Base-by-base conservation (phyloP, 2,113 vertebrate genomes). In the Cebus imitator region DNA sequence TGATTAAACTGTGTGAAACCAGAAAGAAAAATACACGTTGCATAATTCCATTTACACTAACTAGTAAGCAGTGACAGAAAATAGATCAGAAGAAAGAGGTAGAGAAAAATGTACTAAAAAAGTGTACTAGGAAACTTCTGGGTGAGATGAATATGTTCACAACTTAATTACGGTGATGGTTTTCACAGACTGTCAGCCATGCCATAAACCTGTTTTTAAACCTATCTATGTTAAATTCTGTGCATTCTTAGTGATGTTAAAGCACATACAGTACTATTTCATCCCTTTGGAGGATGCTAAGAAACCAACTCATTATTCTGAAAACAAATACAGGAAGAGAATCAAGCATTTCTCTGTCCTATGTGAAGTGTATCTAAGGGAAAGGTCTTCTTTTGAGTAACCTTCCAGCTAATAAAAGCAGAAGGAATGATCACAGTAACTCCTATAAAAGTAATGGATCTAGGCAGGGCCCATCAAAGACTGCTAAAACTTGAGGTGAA, bases 201-300 rank as follows among this genome's bases (percentile, higher is more conserved):
- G 27, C 21, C 35, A 50, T 50, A 40, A 43, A 43, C 18, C 61
- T 64, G 4, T 66, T 81, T 72, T 82, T 70, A 52, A 72, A 72
- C 8, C 17, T 20, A 37, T 37, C 35, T 43, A 79, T 57, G 48
- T 30, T 87, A 80, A 94, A 84, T 17, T 72, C 30, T 43, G 10
- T 95, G 64, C n/a, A 17, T 84, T 78, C 37, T 40, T 95, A 90
- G 43, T 73, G 61, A 87, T 61, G 81, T 75, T 73, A 94, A 88
- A 50, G 73, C 23, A 87, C 13, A 84, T 32, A 40, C 37, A 40
- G 37, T 40, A 57, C 66, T 83, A 84, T 75, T 8, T 68, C 11
- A 12, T 79, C 32, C 58, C 58, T 78, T 45, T 70, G 37, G 48
- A 85, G 52, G 48, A 91, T 85, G 35, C 66, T 70, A 95, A 68